Evolutionary conservation across 2,113 vertebrate species (phyloP).

Genomic region (Tragulus kanchil): DNA sequence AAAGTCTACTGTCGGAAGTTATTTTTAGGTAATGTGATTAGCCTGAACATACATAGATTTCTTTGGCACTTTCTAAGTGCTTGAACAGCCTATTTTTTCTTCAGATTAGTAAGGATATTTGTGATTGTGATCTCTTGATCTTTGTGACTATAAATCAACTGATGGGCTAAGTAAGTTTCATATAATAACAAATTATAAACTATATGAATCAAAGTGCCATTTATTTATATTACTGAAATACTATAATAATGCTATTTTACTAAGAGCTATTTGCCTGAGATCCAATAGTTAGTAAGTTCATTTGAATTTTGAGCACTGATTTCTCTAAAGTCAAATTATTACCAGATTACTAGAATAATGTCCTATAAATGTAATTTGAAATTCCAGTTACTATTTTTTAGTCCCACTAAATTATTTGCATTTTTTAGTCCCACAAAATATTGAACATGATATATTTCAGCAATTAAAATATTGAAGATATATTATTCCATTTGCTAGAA

Average conservation of each 20-base stretch:
- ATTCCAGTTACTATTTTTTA: not conserved
- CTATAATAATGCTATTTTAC: not conserved
- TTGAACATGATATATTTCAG: not conserved
- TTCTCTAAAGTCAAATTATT: not conserved
- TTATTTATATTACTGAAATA: not conserved
- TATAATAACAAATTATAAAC: not conserved
- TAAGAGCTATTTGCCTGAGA: not conserved
- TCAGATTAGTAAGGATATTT: not conserved
- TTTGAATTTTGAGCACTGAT: not conserved
- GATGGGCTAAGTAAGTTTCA: not conserved
- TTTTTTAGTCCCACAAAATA: not conserved
- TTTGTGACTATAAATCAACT: not conserved
- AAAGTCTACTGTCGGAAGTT: not conserved
- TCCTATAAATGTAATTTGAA: not conserved
- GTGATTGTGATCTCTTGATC: not conserved
- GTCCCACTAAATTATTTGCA: not conserved
- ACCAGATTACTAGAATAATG: not conserved
- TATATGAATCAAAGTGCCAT: not conserved
- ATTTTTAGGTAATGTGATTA: not conserved
- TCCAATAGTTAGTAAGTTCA: not conserved
- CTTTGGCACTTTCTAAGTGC: not conserved
- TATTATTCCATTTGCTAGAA: not conserved
- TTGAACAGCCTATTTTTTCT: not conserved
- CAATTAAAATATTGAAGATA: not conserved
- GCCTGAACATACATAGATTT: fast-evolving